Percentiles rank a stretch among this genome's conserved stretches.
Evolutionary conservation across 2,888 invertebrate species (phyloP).

Genomic region (Aporophyla nigra): DNA sequence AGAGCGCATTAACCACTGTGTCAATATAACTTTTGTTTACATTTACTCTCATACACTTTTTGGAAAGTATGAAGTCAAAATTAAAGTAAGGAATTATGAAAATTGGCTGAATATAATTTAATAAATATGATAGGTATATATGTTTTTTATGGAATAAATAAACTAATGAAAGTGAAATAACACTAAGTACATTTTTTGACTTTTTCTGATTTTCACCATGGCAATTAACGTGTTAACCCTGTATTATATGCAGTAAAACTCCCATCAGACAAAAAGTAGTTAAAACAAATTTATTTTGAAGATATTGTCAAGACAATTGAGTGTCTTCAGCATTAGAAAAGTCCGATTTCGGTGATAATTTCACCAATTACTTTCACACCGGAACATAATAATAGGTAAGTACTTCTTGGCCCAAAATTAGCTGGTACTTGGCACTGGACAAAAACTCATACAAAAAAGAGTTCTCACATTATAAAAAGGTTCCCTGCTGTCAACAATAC

Average conservation of each 20-base stretch:
- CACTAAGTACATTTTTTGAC: no score
- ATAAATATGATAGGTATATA: no score
- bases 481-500: background rate
- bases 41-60: no score
- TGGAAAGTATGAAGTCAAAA: no score
- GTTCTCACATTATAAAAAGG: conserved; percentile 1
- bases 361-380: conserved; percentile 14
- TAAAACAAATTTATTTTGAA: background rate
- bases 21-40: no score
- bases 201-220: no score
- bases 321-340: background rate
- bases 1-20: no score
- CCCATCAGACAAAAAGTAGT: background rate
- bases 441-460: background rate
- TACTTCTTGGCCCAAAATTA: background rate
- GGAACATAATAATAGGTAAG: background rate
- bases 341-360: background rate
- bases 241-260: background rate
- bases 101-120: no score
- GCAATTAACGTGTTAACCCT: no score
- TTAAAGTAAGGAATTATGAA: no score
- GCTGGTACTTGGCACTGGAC: background rate
- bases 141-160: no score
- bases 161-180: no score
- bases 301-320: background rate